A percentile compares a stretch with the other conserved stretches of the same genome.
phyloP scores from a whole-genome alignment of 2,113 vertebrate genomes.

The Lynx canadensis region DNA sequence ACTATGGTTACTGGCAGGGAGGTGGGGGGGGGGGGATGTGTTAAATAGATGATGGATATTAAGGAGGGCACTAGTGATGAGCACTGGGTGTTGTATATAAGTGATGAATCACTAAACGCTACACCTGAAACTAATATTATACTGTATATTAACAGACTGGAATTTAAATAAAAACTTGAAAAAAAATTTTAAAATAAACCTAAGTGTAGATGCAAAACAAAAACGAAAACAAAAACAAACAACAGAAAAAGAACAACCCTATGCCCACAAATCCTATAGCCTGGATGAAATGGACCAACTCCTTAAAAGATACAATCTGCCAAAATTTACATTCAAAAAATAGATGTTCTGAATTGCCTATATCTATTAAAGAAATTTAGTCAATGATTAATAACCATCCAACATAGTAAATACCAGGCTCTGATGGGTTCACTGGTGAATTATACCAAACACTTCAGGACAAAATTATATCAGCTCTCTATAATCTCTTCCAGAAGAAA shows the following conservation, averaged over 20 bases:
- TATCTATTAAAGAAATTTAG: background rate
- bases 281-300: background rate
- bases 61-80: too few species aligned
- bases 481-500: background rate
- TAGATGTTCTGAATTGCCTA: background rate
- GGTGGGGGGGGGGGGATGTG: too few species aligned
- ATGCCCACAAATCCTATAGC: background rate
- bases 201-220: background rate
- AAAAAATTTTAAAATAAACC: background rate
- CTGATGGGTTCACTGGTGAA: background rate
- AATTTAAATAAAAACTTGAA: background rate
- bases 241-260: background rate
- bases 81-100: too few species aligned
- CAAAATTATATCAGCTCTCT: background rate
- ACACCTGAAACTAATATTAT: background rate
- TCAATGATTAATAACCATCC: background rate
- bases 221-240: too few species aligned
- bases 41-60: too few species aligned
- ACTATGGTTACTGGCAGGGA: too few species aligned
- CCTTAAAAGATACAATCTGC: background rate
- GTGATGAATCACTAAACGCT: too few species aligned
- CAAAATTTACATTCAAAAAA: background rate
- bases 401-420: background rate
- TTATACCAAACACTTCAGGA: background rate
- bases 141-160: background rate